Evolutionary conservation across 2,797 vertebrate species (phyloP).

Genomic region (Hydrophis major): DNA sequence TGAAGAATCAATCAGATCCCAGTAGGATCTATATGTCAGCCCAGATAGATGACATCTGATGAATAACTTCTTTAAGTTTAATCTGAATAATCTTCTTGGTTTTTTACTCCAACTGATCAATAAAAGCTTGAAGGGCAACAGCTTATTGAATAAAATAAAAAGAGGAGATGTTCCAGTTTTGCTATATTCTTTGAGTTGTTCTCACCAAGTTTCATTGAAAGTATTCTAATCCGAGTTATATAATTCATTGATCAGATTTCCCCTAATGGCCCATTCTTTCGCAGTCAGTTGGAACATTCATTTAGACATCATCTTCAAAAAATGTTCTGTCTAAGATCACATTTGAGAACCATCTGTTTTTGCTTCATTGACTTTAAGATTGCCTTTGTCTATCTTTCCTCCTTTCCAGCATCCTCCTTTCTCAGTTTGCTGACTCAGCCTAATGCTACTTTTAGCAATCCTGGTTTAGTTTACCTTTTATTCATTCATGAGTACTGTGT

Average conservation of each 20-base stretch:
- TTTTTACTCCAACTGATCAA: neutral
- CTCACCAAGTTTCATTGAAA: slow-evolving; percentile 9
- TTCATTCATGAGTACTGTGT: neutral
- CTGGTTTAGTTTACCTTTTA: neutral
- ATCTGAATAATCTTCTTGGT: neutral
- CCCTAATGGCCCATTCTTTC: neutral
- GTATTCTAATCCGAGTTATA: neutral
- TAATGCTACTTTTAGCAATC: neutral
- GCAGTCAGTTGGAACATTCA: neutral
- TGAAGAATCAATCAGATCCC: neutral
- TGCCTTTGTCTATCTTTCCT: neutral
- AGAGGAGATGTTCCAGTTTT: neutral
- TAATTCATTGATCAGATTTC: neutral
- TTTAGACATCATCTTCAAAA: neutral
- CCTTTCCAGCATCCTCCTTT: neutral
- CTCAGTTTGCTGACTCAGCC: neutral
- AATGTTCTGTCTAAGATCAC: neutral
- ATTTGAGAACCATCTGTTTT: neutral
- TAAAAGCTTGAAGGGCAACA: neutral
- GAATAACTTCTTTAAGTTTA: neutral
- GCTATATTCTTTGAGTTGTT: neutral
- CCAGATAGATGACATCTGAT: neutral
- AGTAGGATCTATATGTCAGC: neutral
- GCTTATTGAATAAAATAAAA: slow-evolving; percentile 4
- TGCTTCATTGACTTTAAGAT: neutral